Evolutionary conservation across 2,797 vertebrate species (phyloP), one percentile per base, ranked within the genome.

Genomic region (Chaunax sp.): DNA sequence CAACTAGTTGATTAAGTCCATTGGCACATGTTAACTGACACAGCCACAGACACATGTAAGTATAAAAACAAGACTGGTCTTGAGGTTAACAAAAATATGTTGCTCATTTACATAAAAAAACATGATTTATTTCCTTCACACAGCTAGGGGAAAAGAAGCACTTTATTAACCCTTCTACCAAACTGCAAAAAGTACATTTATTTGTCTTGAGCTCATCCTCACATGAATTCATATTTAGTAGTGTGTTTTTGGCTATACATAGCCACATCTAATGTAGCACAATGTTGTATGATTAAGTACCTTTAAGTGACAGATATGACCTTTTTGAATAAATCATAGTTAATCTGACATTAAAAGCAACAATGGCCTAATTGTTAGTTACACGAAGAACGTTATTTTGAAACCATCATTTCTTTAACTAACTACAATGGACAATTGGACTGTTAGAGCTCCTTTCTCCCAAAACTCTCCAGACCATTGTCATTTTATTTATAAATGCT

Each of bases 81-180:
- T 26, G 15, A 64, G 68, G 61, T 59, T 3, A 84, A 75, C 37
- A 65, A 71, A 62, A 35, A 51, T 23, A 56, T 58, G 10, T 45
- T 72, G 51, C 7, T 75, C 20, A 77, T 82, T 66, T 85, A 79
- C 65, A 81, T 79, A 46, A 77, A 68, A 80, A 14, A 69, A 83
- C 43, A 52, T 0, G 26, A 69, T 45, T 22, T 0, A 28, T 64
- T 57, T 72, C 45, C 69, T 76, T 83, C 72, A 73, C 60, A 51
- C 45, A 53, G 55, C 37, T 12, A 30, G 18, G 26, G 59, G 45
- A 75, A 66, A 54, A 75, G 22, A 28, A 69, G 7, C 2, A 30
- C 19, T 57, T 56, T 20, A 44, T 43, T 59, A 11, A n/a, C 2
- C 15, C 30, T 49, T 49, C 25, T 47, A 46, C 23, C 25, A 28